These are phyloP conservation scores for Tricholauxania praeusta DNA, from an alignment of 2,888 invertebrate genomes.

Conservation along the genomic window DNA sequence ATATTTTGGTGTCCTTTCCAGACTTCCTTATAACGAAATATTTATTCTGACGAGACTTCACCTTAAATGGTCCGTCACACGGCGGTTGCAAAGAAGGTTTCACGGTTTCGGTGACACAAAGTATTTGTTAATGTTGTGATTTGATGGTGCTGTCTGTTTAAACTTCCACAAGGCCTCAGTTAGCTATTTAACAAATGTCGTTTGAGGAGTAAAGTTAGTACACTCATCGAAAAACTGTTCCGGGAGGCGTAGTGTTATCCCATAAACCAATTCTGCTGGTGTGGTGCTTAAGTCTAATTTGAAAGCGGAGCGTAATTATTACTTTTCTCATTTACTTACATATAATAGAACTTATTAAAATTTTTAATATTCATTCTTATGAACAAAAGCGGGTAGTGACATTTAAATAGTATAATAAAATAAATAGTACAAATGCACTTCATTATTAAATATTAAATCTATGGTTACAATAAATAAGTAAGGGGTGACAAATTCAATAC, in stretches of 20 bases:
- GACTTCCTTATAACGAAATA: conserved; percentile 22
- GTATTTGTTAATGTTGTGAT: conserved; percentile 1
- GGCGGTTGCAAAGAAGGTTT: too few species aligned
- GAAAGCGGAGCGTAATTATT: conserved; percentile 16
- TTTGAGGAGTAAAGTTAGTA: too few species aligned
- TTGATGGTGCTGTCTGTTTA: conserved; percentile 11
- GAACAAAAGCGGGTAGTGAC: too few species aligned
- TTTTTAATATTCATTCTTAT: too few species aligned
- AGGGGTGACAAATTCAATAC: too few species aligned
- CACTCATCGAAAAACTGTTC: neutral
- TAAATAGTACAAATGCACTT: too few species aligned
- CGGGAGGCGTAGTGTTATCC: conserved; percentile 26
- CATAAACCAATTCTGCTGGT: conserved; percentile 30
- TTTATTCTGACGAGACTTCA: conserved; percentile 22
- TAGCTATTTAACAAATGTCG: neutral
- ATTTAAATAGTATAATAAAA: too few species aligned
- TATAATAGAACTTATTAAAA: too few species aligned
- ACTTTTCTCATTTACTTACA: too few species aligned
- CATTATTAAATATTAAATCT: too few species aligned
- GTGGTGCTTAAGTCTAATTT: conserved; percentile 11
- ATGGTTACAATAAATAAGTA: too few species aligned
- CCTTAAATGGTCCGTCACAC: conserved; percentile 38
- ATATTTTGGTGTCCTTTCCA: conserved; percentile 19
- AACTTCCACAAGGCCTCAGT: neutral
- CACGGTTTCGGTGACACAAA: neutral